Conservation (phyloP, 2,888 invertebrate genomes). For the Rhaphigaster nebulosa region DNA sequence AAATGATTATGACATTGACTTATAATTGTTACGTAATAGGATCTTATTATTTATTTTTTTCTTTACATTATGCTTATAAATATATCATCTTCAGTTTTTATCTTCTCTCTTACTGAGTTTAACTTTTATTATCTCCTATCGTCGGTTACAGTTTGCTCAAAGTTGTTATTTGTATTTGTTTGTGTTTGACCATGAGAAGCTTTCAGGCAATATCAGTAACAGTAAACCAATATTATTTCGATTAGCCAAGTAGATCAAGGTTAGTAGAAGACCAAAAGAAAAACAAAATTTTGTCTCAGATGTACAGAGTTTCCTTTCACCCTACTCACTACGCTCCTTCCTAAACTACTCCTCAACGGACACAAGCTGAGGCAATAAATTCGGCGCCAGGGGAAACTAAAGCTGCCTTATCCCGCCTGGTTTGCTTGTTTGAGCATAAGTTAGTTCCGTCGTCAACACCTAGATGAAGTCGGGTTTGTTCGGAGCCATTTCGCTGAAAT, state of each 20-base stretch:
- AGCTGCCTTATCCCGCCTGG: not conserved
- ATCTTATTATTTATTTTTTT: no score
- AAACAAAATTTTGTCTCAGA: not conserved
- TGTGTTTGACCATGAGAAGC: not conserved
- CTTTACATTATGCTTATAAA: no score
- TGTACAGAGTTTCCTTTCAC: not conserved
- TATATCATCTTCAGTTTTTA: no score
- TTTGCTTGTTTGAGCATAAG: not conserved
- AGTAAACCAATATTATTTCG: not conserved
- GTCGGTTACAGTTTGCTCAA: no score
- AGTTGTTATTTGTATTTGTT: no score
- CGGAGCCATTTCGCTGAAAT: not conserved
- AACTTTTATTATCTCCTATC: no score
- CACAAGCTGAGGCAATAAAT: constrained; percentile 2
- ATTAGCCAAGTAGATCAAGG: not conserved
- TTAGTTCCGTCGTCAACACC: not conserved
- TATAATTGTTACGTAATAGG: no score
- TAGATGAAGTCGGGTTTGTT: not conserved
- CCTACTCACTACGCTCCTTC: not conserved
- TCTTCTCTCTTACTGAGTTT: no score
- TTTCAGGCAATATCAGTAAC: not conserved
- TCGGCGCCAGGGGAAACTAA: not conserved
- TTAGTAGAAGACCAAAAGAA: not conserved
- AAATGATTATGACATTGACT: no score
- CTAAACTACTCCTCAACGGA: not conserved